A percentile compares a stretch with the other conserved stretches of the same genome.
These are phyloP conservation scores for Brachionichthys hirsutus DNA, from an alignment of 2,113 vertebrate genomes.

Conservation along the genomic window DNA sequence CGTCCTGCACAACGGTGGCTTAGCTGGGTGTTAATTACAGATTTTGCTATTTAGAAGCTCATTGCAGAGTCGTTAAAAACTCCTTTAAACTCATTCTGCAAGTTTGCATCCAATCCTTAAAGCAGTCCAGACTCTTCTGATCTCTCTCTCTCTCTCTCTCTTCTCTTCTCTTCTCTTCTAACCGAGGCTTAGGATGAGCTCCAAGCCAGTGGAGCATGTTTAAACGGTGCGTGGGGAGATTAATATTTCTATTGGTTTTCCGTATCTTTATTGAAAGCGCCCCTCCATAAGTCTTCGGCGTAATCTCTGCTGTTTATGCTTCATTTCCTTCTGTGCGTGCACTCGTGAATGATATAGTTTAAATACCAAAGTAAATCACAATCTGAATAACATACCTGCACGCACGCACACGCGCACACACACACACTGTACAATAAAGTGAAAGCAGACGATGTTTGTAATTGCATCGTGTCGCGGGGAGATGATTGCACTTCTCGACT, in stretches of 20 bases:
- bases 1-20: neutral
- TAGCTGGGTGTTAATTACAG: conserved; percentile 21
- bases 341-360: conserved; percentile 52
- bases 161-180: conserved; percentile 10
- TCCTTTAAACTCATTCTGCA: conserved; percentile 33
- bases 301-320: conserved; percentile 69
- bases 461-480: conserved; percentile 54
- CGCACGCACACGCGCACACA: conserved; percentile 16
- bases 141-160: neutral
- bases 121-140: conserved; percentile 16
- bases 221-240: conserved; percentile 53
- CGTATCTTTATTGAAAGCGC: conserved; percentile 64
- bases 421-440: conserved; percentile 36
- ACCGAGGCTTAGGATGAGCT: conserved; percentile 31
- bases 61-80: no score
- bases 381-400: conserved; percentile 33
- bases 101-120: conserved; percentile 52
- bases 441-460: conserved; percentile 47
- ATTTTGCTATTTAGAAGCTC: conserved; percentile 5
- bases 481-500: conserved; percentile 58
- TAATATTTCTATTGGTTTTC: conserved; percentile 61
- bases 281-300: conserved; percentile 54
- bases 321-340: conserved; percentile 61
- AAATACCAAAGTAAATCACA: conserved; percentile 67
- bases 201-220: conserved; percentile 52